phyloP scores from a whole-genome alignment of 2,888 invertebrate species.

The Synanthedon formicaeformis region DNA sequence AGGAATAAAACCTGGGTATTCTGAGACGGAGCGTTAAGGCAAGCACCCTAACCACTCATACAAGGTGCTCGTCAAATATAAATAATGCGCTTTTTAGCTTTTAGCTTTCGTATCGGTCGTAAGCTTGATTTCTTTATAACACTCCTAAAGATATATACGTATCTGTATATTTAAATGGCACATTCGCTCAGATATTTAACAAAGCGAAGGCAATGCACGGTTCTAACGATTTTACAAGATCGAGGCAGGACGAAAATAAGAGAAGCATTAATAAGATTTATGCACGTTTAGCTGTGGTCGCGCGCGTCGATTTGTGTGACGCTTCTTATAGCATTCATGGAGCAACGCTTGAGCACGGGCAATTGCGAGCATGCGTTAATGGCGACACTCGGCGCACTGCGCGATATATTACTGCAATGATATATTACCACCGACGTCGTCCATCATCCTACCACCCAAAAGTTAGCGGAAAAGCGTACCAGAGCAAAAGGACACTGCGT shows the following conservation, averaged over 20 bases:
- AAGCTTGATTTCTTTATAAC: not conserved
- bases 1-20: too few relatives aligned
- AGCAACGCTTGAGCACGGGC: conserved; percentile 36
- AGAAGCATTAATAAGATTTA: conserved; percentile 65
- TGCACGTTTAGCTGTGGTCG: conserved; percentile 53
- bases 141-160: not conserved
- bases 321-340: conserved; percentile 50
- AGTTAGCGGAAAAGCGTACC: conserved; percentile 59
- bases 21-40: too few relatives aligned
- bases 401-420: conserved; percentile 66
- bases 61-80: too few relatives aligned
- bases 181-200: conserved; percentile 18
- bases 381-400: conserved; percentile 65
- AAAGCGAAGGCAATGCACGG: conserved; percentile 28
- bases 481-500: conserved; percentile 50
- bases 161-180: conserved; percentile 5
- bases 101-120: not conserved
- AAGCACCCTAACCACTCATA: too few relatives aligned
- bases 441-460: conserved; percentile 69
- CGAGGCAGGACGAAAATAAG: conserved; percentile 55
- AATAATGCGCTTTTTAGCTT: too few relatives aligned
- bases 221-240: conserved; percentile 55
- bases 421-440: conserved; percentile 63
- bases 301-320: conserved; percentile 61
- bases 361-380: conserved; percentile 65